Evolutionary conservation across 2,113 vertebrate genomes (phyloP), one percentile per base, ranked within the genome.

Genomic region (Cryptotis parvus): DNA sequence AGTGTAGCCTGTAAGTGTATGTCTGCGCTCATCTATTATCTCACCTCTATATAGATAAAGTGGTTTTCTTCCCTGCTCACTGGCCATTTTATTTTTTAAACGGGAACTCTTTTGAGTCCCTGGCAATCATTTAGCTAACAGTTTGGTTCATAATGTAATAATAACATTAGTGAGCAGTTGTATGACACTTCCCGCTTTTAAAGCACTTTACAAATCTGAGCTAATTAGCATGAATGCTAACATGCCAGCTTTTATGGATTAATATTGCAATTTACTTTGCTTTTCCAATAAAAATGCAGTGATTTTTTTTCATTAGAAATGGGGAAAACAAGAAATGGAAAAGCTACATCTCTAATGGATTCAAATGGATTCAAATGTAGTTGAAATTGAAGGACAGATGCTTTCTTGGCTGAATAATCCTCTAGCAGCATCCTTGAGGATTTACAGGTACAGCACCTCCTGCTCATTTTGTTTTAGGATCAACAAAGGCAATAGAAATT

Each of bases 191-290:
- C 52, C 83, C n/a, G 79, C 73, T 91, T 94, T 86, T 83, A 94
- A 96, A 96, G 83, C 66, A 93, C 76, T 88, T 94, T 94, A 86
- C 81, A 94, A 81, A 94, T 89, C 88, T 90, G 73, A 95, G 89
- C 65, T 90, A 92, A 92, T 95, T 96, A 96, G 63, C 75, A 91
- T 90, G 89, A 88, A 90, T 20, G 58, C n/a, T 74, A 93, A 92
- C 76, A 89, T 68, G 92, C 68, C 83, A 91, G 77, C 31, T 86
- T 92, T 80, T 70, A 73, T 55, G 80, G 41, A 81, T 94, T 95
- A 93, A 93, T 95, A 74, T 41, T 92, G 18, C 65, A 90, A 89
- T 84, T 74, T 87, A 74, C 49, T 94, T 86, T 86, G 72, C 63
- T 79, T 90, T 94, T 89, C 89, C 93, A 94, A 74, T 84, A 90